Percentiles rank a stretch among this genome's conserved stretches.
These are phyloP conservation scores for Arctocebus calabarensis DNA, from an alignment of 2,797 vertebrate genomes.

Conservation along the genomic window DNA sequence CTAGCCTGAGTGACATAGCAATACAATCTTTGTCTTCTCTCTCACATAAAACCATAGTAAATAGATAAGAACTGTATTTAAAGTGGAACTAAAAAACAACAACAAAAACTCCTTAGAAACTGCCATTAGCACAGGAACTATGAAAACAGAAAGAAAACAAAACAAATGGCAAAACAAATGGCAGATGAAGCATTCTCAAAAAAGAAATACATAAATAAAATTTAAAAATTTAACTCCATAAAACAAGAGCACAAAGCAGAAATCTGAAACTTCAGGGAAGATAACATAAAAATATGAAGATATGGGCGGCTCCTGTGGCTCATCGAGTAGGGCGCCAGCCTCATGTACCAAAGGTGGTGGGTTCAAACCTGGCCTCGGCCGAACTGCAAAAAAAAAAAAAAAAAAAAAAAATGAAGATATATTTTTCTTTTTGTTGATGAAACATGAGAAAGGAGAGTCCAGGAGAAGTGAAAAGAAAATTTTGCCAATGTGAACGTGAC, in stretches of 20 bases:
- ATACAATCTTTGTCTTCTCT: neutral
- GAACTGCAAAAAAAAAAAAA: no score
- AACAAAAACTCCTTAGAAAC: no score
- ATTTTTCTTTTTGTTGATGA: neutral
- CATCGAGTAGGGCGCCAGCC: no score
- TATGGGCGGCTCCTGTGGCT: no score
- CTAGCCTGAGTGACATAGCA: neutral
- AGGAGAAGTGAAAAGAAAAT: slow-evolving; percentile 5
- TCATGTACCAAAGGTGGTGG: no score
- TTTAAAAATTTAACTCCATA: neutral
- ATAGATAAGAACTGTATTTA: neutral
- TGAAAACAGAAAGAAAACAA: no score
- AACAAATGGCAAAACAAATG: no score
- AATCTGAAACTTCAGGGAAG: neutral
- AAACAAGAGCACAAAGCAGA: slow-evolving; percentile 14
- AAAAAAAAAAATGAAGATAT: neutral
- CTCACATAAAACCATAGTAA: neutral
- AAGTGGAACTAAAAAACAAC: neutral
- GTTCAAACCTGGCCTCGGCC: no score
- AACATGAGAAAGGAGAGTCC: neutral
- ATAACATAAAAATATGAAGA: neutral
- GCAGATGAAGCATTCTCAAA: no score
- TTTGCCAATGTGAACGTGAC: neutral
- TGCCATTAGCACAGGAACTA: no score
- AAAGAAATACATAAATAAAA: neutral